These are phyloP conservation scores for Octodonta nipae DNA, from an alignment of 2,888 invertebrate genomes.

Conservation along the genomic window DNA sequence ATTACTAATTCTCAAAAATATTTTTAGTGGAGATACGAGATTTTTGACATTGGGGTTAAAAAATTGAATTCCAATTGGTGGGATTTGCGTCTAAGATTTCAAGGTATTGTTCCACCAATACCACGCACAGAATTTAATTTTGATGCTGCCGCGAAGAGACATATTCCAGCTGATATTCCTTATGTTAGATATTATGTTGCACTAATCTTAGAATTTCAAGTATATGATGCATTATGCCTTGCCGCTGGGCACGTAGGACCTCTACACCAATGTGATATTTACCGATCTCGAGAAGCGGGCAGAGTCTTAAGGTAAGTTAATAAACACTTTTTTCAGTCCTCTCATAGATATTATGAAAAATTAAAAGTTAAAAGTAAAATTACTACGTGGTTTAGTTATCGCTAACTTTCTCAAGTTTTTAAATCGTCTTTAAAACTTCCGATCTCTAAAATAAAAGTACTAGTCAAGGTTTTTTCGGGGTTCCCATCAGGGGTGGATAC, in stretches of 20 bases:
- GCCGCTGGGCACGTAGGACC: conserved; percentile 60
- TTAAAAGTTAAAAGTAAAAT: too few species aligned
- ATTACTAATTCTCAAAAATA: background rate
- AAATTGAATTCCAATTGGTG: conserved; percentile 65
- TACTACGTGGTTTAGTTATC: too few species aligned
- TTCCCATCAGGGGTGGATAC: too few species aligned
- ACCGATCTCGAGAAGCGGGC: conserved; percentile 67
- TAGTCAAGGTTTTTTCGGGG: too few species aligned
- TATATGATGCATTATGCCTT: conserved; percentile 63
- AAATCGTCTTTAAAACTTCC: too few species aligned
- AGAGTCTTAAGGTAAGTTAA: conserved; percentile 53
- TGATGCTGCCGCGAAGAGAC: conserved; percentile 73
- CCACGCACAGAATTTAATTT: conserved; percentile 60
- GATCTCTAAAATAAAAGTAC: too few species aligned
- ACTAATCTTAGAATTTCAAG: conserved; percentile 71
- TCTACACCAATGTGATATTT: conserved; percentile 69
- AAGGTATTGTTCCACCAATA: conserved; percentile 62
- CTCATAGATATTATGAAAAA: too few species aligned
- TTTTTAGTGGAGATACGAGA: conserved; percentile 64
- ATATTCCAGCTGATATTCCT: conserved; percentile 61
- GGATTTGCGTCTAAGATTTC: conserved; percentile 56
- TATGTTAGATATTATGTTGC: conserved; percentile 70
- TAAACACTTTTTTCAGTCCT: too few species aligned
- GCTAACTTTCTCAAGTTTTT: too few species aligned
- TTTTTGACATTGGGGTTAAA: conserved; percentile 59